Conservation (phyloP, 2,113 vertebrate genomes). For the Tenebrosternarchus preto region DNA sequence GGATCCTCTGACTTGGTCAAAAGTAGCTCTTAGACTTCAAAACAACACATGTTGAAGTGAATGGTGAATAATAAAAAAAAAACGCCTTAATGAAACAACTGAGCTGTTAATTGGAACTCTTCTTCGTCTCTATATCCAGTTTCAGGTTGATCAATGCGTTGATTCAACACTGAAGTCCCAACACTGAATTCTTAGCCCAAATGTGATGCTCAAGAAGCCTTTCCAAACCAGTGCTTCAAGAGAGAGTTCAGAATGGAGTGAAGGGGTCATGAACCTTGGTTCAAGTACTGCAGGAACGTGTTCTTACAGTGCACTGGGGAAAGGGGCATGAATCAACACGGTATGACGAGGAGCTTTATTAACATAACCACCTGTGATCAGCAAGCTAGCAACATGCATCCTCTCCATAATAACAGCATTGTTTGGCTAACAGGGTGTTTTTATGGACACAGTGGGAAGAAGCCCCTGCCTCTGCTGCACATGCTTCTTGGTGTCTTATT, state of each 20-base stretch:
- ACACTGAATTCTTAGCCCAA: constrained; percentile 15
- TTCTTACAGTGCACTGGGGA: neutral
- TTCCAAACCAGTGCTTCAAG: neutral
- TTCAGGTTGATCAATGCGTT: neutral
- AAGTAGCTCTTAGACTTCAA: neutral
- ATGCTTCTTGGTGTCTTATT: constrained; percentile 34
- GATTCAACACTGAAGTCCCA: constrained; percentile 7
- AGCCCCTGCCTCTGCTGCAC: constrained; percentile 34
- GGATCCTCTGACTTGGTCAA: neutral
- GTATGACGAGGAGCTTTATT: constrained; percentile 28
- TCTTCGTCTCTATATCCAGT: constrained; percentile 24
- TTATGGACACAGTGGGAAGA: constrained; percentile 42
- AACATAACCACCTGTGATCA: constrained; percentile 43
- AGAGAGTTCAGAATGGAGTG: neutral
- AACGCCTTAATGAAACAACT: constrained; percentile 1
- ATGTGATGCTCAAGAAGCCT: neutral
- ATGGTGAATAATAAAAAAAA: neutral
- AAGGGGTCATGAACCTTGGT: neutral
- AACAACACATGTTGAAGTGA: neutral
- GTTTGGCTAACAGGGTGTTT: constrained; percentile 52
- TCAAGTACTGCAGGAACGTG: neutral
- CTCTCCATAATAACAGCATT: constrained; percentile 51
- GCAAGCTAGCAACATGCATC: constrained; percentile 13
- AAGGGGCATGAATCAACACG: constrained; percentile 25
- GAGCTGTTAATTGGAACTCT: neutral